Conservation (phyloP, 2,888 invertebrate species). For the Pyrochroa serraticornis region DNA sequence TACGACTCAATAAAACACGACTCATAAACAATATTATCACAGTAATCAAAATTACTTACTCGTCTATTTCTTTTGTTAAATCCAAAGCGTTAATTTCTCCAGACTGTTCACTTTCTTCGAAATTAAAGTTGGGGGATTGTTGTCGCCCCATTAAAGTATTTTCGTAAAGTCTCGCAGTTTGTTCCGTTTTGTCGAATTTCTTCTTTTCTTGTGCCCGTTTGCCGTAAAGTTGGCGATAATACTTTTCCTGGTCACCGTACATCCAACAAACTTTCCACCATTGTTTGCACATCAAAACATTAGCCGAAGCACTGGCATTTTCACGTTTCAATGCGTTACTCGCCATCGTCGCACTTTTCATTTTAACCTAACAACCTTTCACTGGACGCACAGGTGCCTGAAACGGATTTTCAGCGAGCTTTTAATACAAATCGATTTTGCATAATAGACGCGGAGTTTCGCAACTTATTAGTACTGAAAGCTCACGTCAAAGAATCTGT, state of each 20-base stretch:
- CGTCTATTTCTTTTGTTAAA: constrained; percentile 45
- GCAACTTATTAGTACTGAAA: constrained; percentile 18
- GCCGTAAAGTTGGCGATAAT: constrained; percentile 82
- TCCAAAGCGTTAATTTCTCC: constrained; percentile 44
- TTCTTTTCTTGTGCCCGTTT: constrained; percentile 49
- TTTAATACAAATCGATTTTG: too few species aligned
- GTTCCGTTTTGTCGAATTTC: constrained; percentile 30
- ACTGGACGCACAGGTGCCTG: constrained; percentile 20
- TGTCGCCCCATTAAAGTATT: constrained; percentile 16
- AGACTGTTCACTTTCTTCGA: constrained; percentile 22
- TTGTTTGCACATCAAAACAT: constrained; percentile 82
- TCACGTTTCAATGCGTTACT: constrained; percentile 51
- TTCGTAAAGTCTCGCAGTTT: constrained; percentile 28
- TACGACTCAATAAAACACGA: constrained; percentile 4
- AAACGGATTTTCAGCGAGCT: background rate
- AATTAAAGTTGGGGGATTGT: constrained; percentile 1
- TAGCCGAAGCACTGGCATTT: constrained; percentile 62
- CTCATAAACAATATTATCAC: constrained; percentile 13
- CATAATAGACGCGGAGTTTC: constrained; percentile 1
- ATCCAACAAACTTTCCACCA: constrained; percentile 92
- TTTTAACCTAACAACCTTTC: constrained; percentile 19
- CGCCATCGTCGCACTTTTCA: constrained; percentile 42
- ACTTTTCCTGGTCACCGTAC: constrained; percentile 84
- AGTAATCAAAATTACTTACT: constrained; percentile 41
- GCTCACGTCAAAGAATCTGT: background rate